phyloP scores from a whole-genome alignment of 2,888 invertebrate species.

The Byasa hedistus region DNA sequence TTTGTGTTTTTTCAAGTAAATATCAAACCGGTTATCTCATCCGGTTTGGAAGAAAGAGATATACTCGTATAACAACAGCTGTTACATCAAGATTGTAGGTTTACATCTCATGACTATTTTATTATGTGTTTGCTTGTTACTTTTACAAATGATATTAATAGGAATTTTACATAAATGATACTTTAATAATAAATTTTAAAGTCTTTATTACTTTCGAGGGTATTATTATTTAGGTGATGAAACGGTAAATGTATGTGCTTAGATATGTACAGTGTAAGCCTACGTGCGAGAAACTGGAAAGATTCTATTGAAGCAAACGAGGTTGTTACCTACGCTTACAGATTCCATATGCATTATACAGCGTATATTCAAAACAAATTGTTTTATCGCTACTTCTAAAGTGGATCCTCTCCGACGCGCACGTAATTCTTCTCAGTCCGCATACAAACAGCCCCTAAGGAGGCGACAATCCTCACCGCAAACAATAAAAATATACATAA shows the following conservation, averaged over 20 bases:
- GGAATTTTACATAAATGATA: too few species aligned
- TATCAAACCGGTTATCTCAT: too few species aligned
- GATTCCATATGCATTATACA: conserved; percentile 51
- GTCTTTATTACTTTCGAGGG: too few species aligned
- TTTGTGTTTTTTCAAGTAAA: too few species aligned
- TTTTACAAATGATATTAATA: too few species aligned
- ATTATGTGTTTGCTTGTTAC: too few species aligned
- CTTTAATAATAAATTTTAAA: too few species aligned
- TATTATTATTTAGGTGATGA: background rate
- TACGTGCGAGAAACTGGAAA: conserved; percentile 7
- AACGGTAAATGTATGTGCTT: background rate
- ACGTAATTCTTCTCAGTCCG: conserved; percentile 73
- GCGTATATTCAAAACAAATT: conserved; percentile 67
- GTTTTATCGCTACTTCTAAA: conserved; percentile 72
- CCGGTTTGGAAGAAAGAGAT: too few species aligned
- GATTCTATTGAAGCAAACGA: conserved; percentile 8
- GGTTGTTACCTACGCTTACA: conserved; percentile 15
- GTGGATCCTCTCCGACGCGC: conserved; percentile 63
- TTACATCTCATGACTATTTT: too few species aligned
- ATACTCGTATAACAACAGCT: too few species aligned
- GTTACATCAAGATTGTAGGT: too few species aligned
- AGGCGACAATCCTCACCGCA: conserved; percentile 74
- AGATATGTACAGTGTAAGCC: background rate
- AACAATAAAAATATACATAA: conserved; percentile 77
- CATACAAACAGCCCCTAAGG: conserved; percentile 76